A percentile compares a stretch with the other conserved stretches of the same genome.
phyloP scores from a whole-genome alignment of 2,797 vertebrate genomes.

The Neostethus bicornis region DNA sequence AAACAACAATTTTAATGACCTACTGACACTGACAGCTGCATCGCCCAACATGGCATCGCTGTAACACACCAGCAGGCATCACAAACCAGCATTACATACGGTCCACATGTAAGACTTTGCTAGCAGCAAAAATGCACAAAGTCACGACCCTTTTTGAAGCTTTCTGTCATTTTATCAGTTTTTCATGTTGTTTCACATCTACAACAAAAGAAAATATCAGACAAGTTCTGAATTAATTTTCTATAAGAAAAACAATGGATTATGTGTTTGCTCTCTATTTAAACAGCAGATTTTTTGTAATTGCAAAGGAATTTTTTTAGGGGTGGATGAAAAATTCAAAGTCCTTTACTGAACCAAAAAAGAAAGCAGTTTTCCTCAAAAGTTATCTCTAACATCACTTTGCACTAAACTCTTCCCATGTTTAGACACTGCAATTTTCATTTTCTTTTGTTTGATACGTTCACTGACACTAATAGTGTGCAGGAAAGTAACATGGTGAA shows the following conservation, averaged over 20 bases:
- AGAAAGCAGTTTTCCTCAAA: neutral
- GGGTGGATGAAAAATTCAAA: no score
- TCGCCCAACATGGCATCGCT: conserved; percentile 9
- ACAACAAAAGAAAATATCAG: neutral
- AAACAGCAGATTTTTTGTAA: no score
- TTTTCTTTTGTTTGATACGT: conserved; percentile 1
- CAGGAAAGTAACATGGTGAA: conserved; percentile 1
- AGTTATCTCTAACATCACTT: neutral
- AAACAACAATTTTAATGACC: neutral
- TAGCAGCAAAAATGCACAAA: conserved; percentile 32
- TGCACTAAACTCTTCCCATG: neutral
- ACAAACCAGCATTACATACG: conserved; percentile 29
- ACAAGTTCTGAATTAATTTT: neutral
- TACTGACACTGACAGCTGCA: conserved; percentile 20
- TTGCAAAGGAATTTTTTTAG: no score
- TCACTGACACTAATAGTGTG: neutral
- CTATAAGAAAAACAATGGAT: no score
- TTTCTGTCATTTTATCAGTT: neutral
- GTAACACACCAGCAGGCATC: conserved; percentile 19
- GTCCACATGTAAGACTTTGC: conserved; percentile 32
- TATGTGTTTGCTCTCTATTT: no score
- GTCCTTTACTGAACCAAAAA: no score
- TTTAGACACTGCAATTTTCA: neutral
- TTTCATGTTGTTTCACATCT: neutral
- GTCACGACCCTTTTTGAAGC: conserved; percentile 2